Conservation (phyloP, 2,113 vertebrate genomes). For the Misgurnus anguillicaudatus region DNA sequence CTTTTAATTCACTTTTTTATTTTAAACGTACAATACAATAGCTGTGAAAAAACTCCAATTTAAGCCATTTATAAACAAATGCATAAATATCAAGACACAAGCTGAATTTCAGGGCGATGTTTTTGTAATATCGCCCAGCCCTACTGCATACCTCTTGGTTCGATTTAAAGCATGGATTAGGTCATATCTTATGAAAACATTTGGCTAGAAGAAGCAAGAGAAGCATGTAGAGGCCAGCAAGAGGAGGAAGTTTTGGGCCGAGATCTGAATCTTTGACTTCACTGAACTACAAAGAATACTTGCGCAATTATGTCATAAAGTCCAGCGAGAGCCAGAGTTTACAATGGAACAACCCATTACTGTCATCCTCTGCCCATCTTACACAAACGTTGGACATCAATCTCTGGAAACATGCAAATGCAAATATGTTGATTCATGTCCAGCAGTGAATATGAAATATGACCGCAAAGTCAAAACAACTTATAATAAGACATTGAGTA, state of each 20-base stretch:
- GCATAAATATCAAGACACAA: too few relatives aligned
- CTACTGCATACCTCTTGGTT: too few relatives aligned
- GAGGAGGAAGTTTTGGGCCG: neutral
- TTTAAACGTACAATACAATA: too few relatives aligned
- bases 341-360: slow-evolving; percentile 7
- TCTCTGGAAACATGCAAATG: slow-evolving; percentile 24
- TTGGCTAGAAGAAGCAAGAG: neutral
- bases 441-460: slow-evolving; percentile 37
- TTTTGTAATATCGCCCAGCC: too few relatives aligned
- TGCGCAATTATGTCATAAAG: slow-evolving; percentile 31
- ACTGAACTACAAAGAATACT: slow-evolving; percentile 18
- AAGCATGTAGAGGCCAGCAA: neutral
- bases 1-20: too few relatives aligned
- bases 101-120: too few relatives aligned
- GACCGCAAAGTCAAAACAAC: slow-evolving; percentile 13
- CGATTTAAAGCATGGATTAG: neutral
- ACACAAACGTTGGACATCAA: neutral
- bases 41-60: too few relatives aligned
- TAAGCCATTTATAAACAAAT: too few relatives aligned
- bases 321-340: neutral
- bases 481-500: slow-evolving; percentile 13
- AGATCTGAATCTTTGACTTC: slow-evolving; percentile 28
- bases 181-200: neutral
- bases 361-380: neutral
- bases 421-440: slow-evolving; percentile 19